Base-by-base conservation (phyloP, 2,113 vertebrate species). In the Asarcornis scutulata region DNA sequence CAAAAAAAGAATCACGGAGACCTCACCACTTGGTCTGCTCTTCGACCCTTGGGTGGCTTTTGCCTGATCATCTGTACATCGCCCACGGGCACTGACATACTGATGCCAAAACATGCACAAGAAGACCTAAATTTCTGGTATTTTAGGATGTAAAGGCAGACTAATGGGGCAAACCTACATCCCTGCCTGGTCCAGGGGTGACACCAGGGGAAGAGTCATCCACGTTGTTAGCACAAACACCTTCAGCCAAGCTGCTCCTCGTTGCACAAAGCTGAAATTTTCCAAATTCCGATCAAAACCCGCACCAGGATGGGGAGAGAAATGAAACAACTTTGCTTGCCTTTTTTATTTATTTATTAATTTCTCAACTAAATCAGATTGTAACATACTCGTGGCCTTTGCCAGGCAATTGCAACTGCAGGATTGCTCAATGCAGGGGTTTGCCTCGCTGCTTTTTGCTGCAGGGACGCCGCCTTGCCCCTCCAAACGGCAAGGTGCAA, bases 11-110 rank as follows among this genome's bases (percentile, higher is more conserved):
- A 44, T 44, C 12, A 7, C 0, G 9, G 27, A 66, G 34, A 14
- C 26, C 7, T 32, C 64, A 32, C 12, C n/a, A 38, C 6, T 27
- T 3, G 2, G 15, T 6, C 16, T 40, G 32, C 46, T 13, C 20
- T 31, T 55, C 17, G 5, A 4, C 4, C 11, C 32, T 34, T 11
- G 11, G 1, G 59, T 25, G 48, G 18, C 40, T 48, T 29, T 6
- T 0, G 11, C 20, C 2, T 3, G 17, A 34, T 6, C 38, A 22
- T 2, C 42, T 3, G 0, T 0, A 14, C 34, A 46, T 22, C 0
- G 0, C 11, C n/a, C 17, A 7, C 4, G 15, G 62, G 8, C 4
- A 0, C 12, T 13, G 31, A 14, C 10, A 5, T 48, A 22, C 46
- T 48, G 9, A 48, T 22, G 6, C 9, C 22, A 5, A 48, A 20